Base-by-base conservation (phyloP, 2,797 vertebrate genomes). In the Myioborus melanocephalus region DNA sequence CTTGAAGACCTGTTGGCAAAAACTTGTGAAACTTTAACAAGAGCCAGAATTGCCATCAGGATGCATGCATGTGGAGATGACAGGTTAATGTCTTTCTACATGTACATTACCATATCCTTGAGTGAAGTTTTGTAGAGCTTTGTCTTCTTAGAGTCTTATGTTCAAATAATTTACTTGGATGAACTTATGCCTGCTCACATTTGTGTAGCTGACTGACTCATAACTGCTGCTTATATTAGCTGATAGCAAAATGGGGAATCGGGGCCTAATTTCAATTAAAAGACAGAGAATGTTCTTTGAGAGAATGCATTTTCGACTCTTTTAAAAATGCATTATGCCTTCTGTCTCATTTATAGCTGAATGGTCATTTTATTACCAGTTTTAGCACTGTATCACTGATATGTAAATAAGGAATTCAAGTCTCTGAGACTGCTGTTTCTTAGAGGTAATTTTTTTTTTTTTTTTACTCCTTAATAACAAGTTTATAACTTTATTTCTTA, bases 271-370 rank as follows among this genome's bases (percentile, higher is more conserved):
- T 88, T 66, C 68, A 87, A 77, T n/a, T 52, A 71, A 80, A 90
- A 91, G 30, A 60, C 41, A 65, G 8, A 80, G 49, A 86, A 82
- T 3, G n/a, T 32, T 82, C 32, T 53, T 52, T 70, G 56, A 77
- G 55, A 87, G 80, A 56, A 73, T 71, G 9, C n/a, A 79, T 52
- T 11, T 32, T 70, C 47, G 8, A 30, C 30, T 46, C 19, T 82
- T 90, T 89, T 70, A 83, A 85, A 90, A 86, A 60, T 23, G 12
- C 53, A 35, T 88, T 92, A 85, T 80, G 63, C 10, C 8, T 91
- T 83, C 85, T 92, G 23, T 78, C 66, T 89, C 26, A 47, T 73
- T 94, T 93, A 39, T 30, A 96, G 13, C 43, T 77, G 59, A 92
- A 81, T 70, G 46, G 60, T 49, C 44, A 88, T 83, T 94, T 70